Evolutionary conservation across 2,797 vertebrate species (phyloP), one percentile per base, ranked within the genome.

Genomic region (Clarias platycephalus): DNA sequence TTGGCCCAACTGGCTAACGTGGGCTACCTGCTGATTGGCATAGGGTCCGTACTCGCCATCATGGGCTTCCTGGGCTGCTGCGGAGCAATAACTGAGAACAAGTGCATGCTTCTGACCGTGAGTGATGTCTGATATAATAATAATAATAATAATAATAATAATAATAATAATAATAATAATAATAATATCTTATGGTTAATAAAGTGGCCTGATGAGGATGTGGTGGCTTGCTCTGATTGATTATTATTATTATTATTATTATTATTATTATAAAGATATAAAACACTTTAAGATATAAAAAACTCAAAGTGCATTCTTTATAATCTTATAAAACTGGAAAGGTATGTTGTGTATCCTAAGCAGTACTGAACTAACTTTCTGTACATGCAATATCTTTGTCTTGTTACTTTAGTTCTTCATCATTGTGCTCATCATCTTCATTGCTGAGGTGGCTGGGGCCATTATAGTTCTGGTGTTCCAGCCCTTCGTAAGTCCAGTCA

Each of bases 41-140:
- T 95, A 24, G 95, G 96, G 0, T 77, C 81, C 2, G 91, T 95
- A 44, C 93, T 96, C 24, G 26, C 95, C 49, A 0, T 95, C 75
- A 92, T 96, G 31, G 96, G 95, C 60, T 96, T 96, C 86, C 92
- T 96, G 89, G 96, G 96, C 84, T 96, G 96, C 90, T 96, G 93
- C 0, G 96, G 96, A 12, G 95, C 96, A 0, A 1, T 95, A 9
- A 94, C 10, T 83, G 96, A 96, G 90, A 96, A 88, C 94, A 91
- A 88, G 84, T 95, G 95, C 68, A 93, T 97, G 94, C 91, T 97
- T 86, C 84, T 96, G 85, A 88, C 91, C 75, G 96, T 96, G 88
- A 93, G 95, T 84, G 10, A 58, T 20, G 3, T 74, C 22, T 64
- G 16, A 80, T 16, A 40, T 8, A 44, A 44, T 44, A 44, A 44